phyloP scores from a whole-genome alignment of 2,888 invertebrate species.

The Xestoiulus laeticollis region DNA sequence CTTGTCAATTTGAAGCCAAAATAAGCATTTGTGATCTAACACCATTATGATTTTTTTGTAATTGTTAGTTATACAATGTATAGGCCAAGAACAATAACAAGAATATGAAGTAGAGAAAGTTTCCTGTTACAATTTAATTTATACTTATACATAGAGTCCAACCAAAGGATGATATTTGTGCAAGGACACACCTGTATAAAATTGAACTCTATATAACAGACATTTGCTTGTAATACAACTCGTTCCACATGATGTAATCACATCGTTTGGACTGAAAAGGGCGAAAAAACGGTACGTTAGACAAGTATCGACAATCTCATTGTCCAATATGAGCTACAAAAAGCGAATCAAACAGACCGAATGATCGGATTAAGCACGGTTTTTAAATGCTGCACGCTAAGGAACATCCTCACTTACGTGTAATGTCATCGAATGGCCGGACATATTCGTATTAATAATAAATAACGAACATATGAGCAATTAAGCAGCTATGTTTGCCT shows the following conservation, averaged over 20 bases:
- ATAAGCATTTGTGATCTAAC: no score
- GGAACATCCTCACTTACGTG: background rate
- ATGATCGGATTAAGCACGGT: slow-evolving; percentile 2
- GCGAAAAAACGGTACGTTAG: background rate
- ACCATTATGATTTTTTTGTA: no score
- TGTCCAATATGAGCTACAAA: background rate
- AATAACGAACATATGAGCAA: background rate
- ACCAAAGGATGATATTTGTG: no score
- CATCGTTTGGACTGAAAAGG: background rate
- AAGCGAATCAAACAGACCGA: background rate
- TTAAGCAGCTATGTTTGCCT: background rate
- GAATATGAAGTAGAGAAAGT: no score
- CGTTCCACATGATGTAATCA: background rate
- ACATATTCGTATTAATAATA: background rate
- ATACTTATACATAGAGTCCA: no score
- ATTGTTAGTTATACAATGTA: no score
- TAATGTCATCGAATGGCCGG: background rate
- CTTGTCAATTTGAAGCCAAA: no score
- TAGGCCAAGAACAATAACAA: no score
- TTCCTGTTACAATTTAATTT: no score
- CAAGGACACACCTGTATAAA: no score
- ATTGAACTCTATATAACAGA: background rate
- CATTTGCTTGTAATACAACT: background rate
- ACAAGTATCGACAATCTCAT: background rate
- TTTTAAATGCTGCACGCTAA: background rate